A percentile compares a stretch with the other conserved stretches of the same genome.
Evolutionary conservation across 1,140 invertebrate species (phyloP).

Genomic region (Drosophila chauvacae): DNA sequence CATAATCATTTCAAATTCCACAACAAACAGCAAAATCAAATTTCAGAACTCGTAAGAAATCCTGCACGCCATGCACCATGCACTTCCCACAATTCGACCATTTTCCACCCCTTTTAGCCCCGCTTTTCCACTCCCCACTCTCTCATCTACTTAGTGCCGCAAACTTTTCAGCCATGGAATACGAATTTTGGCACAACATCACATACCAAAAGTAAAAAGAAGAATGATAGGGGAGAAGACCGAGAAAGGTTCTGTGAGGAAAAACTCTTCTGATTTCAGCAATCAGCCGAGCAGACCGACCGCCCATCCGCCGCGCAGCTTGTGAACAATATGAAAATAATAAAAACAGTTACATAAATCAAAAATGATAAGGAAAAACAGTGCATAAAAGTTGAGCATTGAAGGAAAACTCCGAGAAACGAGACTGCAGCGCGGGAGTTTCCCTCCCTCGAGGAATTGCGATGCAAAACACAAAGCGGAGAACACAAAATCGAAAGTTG

Average conservation of each 20-base stretch:
- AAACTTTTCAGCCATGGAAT: constrained; percentile 73
- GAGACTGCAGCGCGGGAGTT: constrained; percentile 32
- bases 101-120: neutral
- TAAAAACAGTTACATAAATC: constrained; percentile 83
- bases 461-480: constrained; percentile 39
- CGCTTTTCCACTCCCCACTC: neutral
- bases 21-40: constrained; percentile 81
- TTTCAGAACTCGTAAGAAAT: constrained; percentile 78
- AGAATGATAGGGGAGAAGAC: constrained; percentile 8
- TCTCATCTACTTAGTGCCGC: constrained; percentile 39
- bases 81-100: neutral
- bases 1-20: constrained; percentile 80
- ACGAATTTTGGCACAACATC: constrained; percentile 69
- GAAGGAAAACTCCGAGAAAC: constrained; percentile 51
- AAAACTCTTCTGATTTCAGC: constrained; percentile 77
- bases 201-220: constrained; percentile 48
- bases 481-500: constrained; percentile 72
- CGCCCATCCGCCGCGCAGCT: constrained; percentile 26
- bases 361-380: constrained; percentile 80
- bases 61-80: constrained; percentile 54
- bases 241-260: constrained; percentile 14
- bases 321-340: constrained; percentile 81
- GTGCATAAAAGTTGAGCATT: constrained; percentile 69
- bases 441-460: constrained; percentile 12
- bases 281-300: constrained; percentile 46